Conservation (phyloP, 2,888 invertebrate genomes). For the Ametastegia equiseti region DNA sequence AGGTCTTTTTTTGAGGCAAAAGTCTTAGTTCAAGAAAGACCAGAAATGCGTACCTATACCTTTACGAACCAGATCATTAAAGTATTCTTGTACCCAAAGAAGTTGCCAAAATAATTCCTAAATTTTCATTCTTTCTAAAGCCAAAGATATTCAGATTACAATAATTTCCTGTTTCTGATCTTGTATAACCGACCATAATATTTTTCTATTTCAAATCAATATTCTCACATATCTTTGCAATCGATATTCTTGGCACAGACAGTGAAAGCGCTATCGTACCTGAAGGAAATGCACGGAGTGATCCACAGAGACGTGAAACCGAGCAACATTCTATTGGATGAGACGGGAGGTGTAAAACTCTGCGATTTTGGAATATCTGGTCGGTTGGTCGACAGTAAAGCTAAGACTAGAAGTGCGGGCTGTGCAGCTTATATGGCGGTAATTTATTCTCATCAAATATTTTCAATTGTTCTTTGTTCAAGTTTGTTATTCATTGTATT, state of each 20-base stretch:
- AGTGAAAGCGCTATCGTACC: conserved; percentile 96
- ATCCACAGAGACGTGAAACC: conserved; percentile 99
- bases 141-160: background rate
- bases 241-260: conserved; percentile 80
- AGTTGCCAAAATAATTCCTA: background rate
- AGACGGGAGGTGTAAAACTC: conserved; percentile 95
- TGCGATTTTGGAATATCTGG: conserved; percentile 99
- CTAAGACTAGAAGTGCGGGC: conserved; percentile 96
- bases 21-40: background rate
- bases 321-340: conserved; percentile 97
- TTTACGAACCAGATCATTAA: background rate
- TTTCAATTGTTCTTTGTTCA: conserved; percentile 4
- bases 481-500: background rate
- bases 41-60: background rate
- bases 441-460: conserved; percentile 73
- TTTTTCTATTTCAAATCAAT: conserved; percentile 22
- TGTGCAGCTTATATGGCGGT: conserved; percentile 99
- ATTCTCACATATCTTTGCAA: conserved; percentile 38
- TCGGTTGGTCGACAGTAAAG: conserved; percentile 97
- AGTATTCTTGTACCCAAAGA: background rate
- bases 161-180: background rate
- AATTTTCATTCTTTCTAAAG: background rate
- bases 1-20: background rate
- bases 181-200: background rate
- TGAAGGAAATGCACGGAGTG: conserved; percentile 97